Percentiles rank a stretch among this genome's conserved stretches.
phyloP scores from a whole-genome alignment of 2,888 invertebrate species.

The Sminthurides aquaticus region DNA sequence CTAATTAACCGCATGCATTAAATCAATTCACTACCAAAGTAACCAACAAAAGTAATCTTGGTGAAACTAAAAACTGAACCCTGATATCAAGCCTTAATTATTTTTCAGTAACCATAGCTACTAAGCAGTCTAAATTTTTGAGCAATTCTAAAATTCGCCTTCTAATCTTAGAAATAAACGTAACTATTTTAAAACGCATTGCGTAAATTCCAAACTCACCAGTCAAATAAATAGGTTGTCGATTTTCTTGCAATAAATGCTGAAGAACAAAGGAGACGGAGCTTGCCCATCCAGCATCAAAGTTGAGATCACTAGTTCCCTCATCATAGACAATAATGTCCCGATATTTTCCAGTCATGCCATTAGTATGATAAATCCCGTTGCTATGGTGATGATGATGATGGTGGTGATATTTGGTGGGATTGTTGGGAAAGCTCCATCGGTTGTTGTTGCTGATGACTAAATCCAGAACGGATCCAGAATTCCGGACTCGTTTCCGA shows the following conservation, averaged over 20 bases:
- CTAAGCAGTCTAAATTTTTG: too few relatives aligned
- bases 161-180: too few relatives aligned
- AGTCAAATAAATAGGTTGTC: conserved; percentile 58
- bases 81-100: too few relatives aligned
- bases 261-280: conserved; percentile 59
- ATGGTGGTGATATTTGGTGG: not conserved
- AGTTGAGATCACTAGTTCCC: conserved; percentile 54
- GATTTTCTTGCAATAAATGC: conserved; percentile 60
- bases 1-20: too few relatives aligned
- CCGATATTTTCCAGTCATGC: conserved; percentile 30
- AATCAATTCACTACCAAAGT: too few relatives aligned
- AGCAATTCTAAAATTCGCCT: too few relatives aligned
- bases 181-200: too few relatives aligned
- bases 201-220: conserved; percentile 56
- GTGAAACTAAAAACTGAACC: too few relatives aligned
- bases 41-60: too few relatives aligned
- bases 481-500: conserved; percentile 58
- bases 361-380: conserved; percentile 19
- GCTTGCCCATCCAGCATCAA: conserved; percentile 54
- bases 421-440: conserved; percentile 49
- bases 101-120: too few relatives aligned
- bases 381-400: conserved; percentile 10
- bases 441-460: conserved; percentile 58
- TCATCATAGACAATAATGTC: conserved; percentile 67
- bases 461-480: conserved; percentile 60